Percentiles rank a stretch among this genome's conserved stretches.
Conservation (phyloP, 2,113 vertebrate genomes). For the Plecturocebus donacophilus region DNA sequence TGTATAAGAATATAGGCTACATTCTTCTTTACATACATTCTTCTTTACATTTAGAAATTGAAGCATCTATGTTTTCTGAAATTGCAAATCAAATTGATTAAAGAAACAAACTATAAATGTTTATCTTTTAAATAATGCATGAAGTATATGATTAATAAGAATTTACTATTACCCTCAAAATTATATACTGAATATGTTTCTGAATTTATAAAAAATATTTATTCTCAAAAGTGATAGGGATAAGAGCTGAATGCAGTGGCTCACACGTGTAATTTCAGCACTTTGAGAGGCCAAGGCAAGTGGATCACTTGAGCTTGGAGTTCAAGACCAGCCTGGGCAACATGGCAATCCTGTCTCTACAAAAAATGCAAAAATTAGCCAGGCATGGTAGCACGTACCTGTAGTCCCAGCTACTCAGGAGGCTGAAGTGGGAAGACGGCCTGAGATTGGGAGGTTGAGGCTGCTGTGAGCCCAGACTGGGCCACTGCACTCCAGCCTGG, state of each 20-base stretch:
- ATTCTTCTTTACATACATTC: background rate
- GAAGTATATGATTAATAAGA: background rate
- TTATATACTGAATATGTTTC: slow-evolving; percentile 23
- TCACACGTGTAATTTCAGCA: background rate
- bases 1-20: background rate
- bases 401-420: background rate
- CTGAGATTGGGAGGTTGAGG: background rate
- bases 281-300: background rate
- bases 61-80: background rate
- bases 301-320: background rate
- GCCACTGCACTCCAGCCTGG: background rate
- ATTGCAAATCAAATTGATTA: background rate
- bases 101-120: background rate
- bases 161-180: background rate
- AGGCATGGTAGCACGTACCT: background rate
- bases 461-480: rapidly evolving
- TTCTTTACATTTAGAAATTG: background rate
- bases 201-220: slow-evolving; percentile 11
- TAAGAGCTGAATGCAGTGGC: background rate
- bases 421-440: background rate
- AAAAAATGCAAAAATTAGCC: background rate
- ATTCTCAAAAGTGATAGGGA: slow-evolving; percentile 1
- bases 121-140: background rate
- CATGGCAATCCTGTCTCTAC: background rate
- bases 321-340: background rate